phyloP scores from a whole-genome alignment of 2,888 invertebrate genomes.

The Cataglyphis cursor region DNA sequence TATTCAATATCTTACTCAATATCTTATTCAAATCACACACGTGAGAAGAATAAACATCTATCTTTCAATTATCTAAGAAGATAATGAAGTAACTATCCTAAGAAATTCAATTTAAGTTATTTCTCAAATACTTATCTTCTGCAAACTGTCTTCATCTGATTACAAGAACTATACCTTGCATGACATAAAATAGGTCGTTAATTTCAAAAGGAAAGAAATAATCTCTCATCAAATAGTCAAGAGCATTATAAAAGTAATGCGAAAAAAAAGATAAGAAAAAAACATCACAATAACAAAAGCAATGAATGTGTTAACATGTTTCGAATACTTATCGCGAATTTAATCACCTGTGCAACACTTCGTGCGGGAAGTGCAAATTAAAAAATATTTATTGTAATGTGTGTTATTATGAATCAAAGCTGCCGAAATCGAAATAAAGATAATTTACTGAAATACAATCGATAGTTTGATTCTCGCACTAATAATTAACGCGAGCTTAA shows the following conservation, averaged over 20 bases:
- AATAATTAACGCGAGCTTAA: slow-evolving; percentile 40
- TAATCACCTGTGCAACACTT: slow-evolving; percentile 3
- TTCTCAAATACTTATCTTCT: slow-evolving; percentile 37
- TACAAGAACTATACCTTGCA: slow-evolving; percentile 27
- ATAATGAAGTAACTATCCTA: slow-evolving; percentile 19
- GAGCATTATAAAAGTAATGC: not conserved
- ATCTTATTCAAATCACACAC: not conserved
- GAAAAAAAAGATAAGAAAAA: not conserved
- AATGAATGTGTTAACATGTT: not conserved
- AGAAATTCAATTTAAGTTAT: slow-evolving; percentile 47
- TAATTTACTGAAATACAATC: not conserved
- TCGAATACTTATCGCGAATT: not conserved
- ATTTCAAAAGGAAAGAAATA: slow-evolving; percentile 24
- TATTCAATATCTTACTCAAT: too few species aligned
- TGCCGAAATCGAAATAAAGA: not conserved
- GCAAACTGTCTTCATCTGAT: slow-evolving; percentile 35
- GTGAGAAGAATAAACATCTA: not conserved
- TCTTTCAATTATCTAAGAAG: slow-evolving; percentile 33
- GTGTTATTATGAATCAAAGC: not conserved
- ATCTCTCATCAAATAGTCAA: slow-evolving; percentile 8
- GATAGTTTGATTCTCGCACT: not conserved
- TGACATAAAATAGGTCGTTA: slow-evolving; percentile 38
- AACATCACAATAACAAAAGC: slow-evolving; percentile 10
- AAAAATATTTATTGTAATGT: not conserved
- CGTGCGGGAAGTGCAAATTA: not conserved